Evolutionary conservation across 2,888 invertebrate species (phyloP).

Genomic region (Nymphalis c-album): DNA sequence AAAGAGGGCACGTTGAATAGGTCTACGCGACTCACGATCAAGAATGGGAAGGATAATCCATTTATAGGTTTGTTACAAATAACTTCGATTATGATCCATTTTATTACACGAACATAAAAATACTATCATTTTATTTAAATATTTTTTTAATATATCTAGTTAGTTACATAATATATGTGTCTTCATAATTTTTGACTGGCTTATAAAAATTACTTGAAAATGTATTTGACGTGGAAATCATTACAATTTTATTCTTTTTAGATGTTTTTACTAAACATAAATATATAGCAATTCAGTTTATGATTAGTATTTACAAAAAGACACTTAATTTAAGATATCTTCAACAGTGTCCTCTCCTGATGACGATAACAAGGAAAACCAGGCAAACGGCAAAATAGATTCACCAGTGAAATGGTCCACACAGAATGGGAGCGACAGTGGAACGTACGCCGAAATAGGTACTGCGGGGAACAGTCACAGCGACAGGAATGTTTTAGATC

Average conservation of each 20-base stretch:
- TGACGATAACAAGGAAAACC: slow-evolving; percentile 78
- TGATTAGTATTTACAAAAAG: background rate
- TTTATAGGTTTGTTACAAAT: slow-evolving; percentile 61
- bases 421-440: slow-evolving; percentile 77
- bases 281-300: too few species aligned
- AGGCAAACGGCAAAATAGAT: slow-evolving; percentile 74
- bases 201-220: too few species aligned
- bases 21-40: slow-evolving; percentile 64
- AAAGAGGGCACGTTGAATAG: slow-evolving; percentile 73
- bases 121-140: too few species aligned
- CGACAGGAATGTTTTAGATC: slow-evolving; percentile 74
- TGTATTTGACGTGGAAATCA: too few species aligned
- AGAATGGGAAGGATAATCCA: slow-evolving; percentile 77
- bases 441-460: slow-evolving; percentile 78
- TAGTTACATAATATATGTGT: too few species aligned
- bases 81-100: background rate
- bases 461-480: slow-evolving; percentile 71
- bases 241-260: too few species aligned
- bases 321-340: background rate
- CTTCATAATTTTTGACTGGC: too few species aligned
- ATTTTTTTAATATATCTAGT: too few species aligned
- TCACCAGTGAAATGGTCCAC: slow-evolving; percentile 75
- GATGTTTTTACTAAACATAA: too few species aligned
- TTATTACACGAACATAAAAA: too few species aligned
- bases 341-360: slow-evolving; percentile 50